Conservation (phyloP, 2,888 invertebrate genomes). For the Venusia cambrica region DNA sequence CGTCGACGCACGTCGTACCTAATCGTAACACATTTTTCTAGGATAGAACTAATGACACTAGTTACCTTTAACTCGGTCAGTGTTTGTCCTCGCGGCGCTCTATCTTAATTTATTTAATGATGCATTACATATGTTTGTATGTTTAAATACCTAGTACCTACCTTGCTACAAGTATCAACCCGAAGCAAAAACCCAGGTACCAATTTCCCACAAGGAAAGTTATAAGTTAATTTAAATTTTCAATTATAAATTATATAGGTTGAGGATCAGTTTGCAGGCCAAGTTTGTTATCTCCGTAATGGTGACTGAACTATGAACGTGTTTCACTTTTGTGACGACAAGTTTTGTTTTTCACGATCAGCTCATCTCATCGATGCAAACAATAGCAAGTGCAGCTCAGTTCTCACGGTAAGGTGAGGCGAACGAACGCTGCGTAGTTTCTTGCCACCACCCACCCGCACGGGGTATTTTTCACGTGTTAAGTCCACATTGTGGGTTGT, state of each 20-base stretch:
- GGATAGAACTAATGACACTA: conserved; percentile 34
- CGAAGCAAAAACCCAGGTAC: too few species aligned
- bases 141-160: too few species aligned
- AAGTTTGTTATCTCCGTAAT: too few species aligned
- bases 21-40: conserved; percentile 28
- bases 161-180: too few species aligned
- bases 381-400: conserved; percentile 40
- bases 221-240: too few species aligned
- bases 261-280: too few species aligned
- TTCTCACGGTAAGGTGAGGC: conserved; percentile 50
- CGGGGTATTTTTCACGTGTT: conserved; percentile 47
- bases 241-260: too few species aligned
- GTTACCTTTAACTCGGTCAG: conserved; percentile 45
- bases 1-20: conserved; percentile 32
- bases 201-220: too few species aligned
- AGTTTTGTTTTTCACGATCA: conserved; percentile 30
- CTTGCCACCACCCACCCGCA: conserved; percentile 42
- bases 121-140: too few species aligned
- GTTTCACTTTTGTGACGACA: conserved; percentile 19
- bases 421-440: conserved; percentile 57
- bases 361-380: conserved; percentile 35
- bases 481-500: conserved; percentile 35
- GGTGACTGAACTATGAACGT: too few species aligned
- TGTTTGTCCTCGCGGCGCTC: conserved; percentile 23
- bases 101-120: conserved; percentile 23